These are phyloP conservation scores for Drosophila suzukii DNA, from an alignment of 1,140 invertebrate genomes.

Conservation along the genomic window DNA sequence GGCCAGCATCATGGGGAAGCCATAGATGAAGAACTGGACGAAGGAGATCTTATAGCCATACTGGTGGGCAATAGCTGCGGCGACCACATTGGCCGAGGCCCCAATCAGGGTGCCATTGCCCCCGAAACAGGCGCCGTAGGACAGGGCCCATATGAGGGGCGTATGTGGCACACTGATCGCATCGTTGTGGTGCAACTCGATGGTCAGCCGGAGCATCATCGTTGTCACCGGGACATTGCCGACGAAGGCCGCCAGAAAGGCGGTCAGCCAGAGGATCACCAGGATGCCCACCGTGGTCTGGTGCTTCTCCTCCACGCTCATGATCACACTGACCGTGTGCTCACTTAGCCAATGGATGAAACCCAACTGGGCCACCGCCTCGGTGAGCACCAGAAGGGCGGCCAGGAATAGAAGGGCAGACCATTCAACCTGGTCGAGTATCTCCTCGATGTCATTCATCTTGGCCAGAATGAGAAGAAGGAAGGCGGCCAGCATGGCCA, in stretches of 20 bases:
- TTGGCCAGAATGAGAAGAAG: slow-evolving; percentile 88
- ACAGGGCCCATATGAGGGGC: slow-evolving; percentile 90
- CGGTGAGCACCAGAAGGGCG: slow-evolving; percentile 91
- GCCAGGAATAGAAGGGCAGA: slow-evolving; percentile 91
- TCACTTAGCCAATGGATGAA: slow-evolving; percentile 89
- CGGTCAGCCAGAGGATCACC: slow-evolving; percentile 90
- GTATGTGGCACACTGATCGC: slow-evolving; percentile 87
- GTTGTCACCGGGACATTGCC: slow-evolving; percentile 93
- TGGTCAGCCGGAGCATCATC: slow-evolving; percentile 91
- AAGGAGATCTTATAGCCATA: slow-evolving; percentile 92
- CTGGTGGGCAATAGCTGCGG: slow-evolving; percentile 91
- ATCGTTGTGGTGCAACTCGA: slow-evolving; percentile 86
- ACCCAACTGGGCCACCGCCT: slow-evolving; percentile 88
- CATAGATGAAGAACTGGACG: slow-evolving; percentile 85
- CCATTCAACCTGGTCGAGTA: slow-evolving; percentile 91
- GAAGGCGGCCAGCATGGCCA: slow-evolving; percentile 89
- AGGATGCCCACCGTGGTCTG: slow-evolving; percentile 88
- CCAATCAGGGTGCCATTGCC: slow-evolving; percentile 92
- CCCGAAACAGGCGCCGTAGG: slow-evolving; percentile 91
- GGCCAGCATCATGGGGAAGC: slow-evolving; percentile 90
- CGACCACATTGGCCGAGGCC: slow-evolving; percentile 91
- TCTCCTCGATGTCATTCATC: slow-evolving; percentile 87
- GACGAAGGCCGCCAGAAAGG: slow-evolving; percentile 89
- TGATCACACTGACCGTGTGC: slow-evolving; percentile 87
- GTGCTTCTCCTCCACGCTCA: slow-evolving; percentile 86